phyloP scores from a whole-genome alignment of 2,888 invertebrate genomes.

The Tetramorium bicarinatum region DNA sequence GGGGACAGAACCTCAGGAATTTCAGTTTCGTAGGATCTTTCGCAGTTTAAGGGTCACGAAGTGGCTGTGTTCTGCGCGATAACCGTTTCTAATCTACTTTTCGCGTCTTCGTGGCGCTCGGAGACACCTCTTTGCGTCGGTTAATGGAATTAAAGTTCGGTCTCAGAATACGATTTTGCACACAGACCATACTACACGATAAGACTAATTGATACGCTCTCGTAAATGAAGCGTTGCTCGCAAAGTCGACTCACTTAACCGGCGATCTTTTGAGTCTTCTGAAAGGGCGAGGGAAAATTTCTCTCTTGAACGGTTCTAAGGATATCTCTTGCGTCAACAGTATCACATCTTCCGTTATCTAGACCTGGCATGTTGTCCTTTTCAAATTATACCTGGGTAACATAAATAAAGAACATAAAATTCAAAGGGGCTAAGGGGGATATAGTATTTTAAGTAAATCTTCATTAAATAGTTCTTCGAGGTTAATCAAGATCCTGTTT shows the following conservation, averaged over 20 bases:
- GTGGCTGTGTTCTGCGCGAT: conserved; percentile 54
- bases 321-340: conserved; percentile 54
- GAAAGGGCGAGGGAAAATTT: conserved; percentile 65
- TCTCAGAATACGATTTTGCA: conserved; percentile 53
- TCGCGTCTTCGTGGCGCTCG: conserved; percentile 66
- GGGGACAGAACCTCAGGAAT: conserved; percentile 14
- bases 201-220: conserved; percentile 63
- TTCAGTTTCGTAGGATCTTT: conserved; percentile 30
- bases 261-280: conserved; percentile 68
- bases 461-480: not conserved
- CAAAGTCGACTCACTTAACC: conserved; percentile 72
- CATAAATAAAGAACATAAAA: conserved; percentile 9
- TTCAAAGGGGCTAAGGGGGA: not conserved
- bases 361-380: not conserved
- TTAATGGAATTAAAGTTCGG: conserved; percentile 66
- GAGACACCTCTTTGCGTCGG: conserved; percentile 63
- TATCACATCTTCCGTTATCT: conserved; percentile 32
- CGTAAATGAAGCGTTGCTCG: conserved; percentile 61
- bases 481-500: not conserved
- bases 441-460: not conserved
- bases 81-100: conserved; percentile 73
- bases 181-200: conserved; percentile 44
- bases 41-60: conserved; percentile 35
- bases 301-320: conserved; percentile 68
- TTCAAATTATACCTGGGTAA: not conserved